A percentile compares a stretch with the other conserved stretches of the same genome.
Conservation (phyloP, 2,888 invertebrate genomes). For the Callyntrura sp. region DNA sequence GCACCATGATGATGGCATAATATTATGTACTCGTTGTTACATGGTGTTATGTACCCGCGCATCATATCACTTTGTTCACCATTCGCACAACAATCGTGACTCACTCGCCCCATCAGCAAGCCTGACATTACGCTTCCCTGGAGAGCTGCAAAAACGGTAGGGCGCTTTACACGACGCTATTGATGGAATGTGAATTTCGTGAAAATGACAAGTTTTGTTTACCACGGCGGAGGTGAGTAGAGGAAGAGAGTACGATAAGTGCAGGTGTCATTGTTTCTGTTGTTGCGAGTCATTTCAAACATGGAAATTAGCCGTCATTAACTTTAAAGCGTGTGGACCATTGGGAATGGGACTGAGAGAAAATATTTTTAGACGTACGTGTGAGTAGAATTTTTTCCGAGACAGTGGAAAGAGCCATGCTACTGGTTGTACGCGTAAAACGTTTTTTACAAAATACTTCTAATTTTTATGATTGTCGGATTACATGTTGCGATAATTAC, state of each 20-base stretch:
- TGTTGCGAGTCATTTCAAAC: too few relatives aligned
- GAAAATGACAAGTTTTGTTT: constrained; percentile 35
- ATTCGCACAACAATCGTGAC: constrained; percentile 1
- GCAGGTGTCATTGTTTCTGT: constrained; percentile 34
- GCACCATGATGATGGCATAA: not conserved
- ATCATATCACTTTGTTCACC: constrained; percentile 10
- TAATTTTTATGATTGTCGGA: not conserved
- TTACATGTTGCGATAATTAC: constrained; percentile 6
- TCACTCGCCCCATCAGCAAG: not conserved
- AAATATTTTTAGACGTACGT: not conserved
- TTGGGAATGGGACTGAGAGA: not conserved
- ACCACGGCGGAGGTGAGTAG: not conserved
- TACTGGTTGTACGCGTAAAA: not conserved
- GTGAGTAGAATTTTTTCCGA: not conserved
- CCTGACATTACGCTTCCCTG: not conserved
- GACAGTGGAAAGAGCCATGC: not conserved
- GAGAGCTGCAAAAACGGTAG: not conserved
- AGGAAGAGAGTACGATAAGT: too few relatives aligned
- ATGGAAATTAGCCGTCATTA: not conserved
- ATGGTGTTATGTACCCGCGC: not conserved
- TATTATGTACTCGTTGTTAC: not conserved
- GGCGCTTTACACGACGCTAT: not conserved
- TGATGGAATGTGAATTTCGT: not conserved
- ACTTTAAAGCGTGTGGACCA: not conserved
- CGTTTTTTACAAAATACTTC: not conserved